Conservation (phyloP, 1,140 invertebrate species). For the Magallana ariakensis region DNA sequence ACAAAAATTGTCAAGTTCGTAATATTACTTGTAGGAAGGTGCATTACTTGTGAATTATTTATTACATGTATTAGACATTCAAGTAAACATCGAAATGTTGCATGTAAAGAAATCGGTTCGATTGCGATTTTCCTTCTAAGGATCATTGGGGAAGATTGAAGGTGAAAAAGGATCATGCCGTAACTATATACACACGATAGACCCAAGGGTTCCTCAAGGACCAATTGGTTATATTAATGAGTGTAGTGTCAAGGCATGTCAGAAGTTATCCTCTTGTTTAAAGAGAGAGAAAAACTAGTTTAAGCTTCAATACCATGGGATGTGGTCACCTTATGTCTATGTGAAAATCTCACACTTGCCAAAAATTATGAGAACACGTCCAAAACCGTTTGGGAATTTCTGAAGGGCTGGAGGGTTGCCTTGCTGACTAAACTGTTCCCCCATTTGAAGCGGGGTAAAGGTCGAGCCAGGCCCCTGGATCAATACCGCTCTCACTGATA, state of each 20-base stretch:
- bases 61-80: too few relatives aligned
- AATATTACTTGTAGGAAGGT: too few relatives aligned
- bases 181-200: not conserved
- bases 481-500: slow-evolving; percentile 35
- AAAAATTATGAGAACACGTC: not conserved
- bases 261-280: slow-evolving; percentile 11
- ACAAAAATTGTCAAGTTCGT: too few relatives aligned
- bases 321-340: not conserved
- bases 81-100: too few relatives aligned
- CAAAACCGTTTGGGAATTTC: not conserved
- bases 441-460: not conserved
- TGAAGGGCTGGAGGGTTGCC: slow-evolving; percentile 5
- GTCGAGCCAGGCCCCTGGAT: slow-evolving; percentile 8
- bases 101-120: too few relatives aligned
- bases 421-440: slow-evolving; percentile 15
- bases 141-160: not conserved
- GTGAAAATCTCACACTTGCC: not conserved
- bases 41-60: too few relatives aligned
- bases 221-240: slow-evolving; percentile 11
- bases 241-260: not conserved
- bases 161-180: not conserved
- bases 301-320: not conserved
- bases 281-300: not conserved
- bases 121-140: not conserved
- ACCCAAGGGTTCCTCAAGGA: not conserved